Base-by-base conservation (phyloP, 2,797 vertebrate species). In the Lepilemur septentrionalis region DNA sequence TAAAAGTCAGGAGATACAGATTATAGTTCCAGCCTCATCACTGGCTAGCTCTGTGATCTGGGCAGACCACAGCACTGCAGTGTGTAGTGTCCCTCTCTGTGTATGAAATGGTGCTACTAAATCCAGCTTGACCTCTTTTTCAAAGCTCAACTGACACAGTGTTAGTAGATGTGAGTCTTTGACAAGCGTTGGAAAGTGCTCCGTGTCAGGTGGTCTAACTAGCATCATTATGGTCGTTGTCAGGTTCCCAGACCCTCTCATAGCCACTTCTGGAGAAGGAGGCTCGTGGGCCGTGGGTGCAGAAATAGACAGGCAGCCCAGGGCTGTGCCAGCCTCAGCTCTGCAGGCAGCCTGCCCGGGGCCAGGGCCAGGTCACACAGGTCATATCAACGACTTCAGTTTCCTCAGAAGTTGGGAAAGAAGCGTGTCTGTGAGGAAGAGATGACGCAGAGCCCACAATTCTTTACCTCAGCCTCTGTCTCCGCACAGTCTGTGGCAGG, bases 11-110 rank as follows among this genome's bases (percentile, higher is more conserved):
- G 79, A 4, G 15, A 61, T 1, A 1, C 11, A 3, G 30, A 61
- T 25, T 72, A 78, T 61, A 1, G 9, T 38, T 55, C 65, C 83
- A 70, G 50, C 46, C 18, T 88, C n/a, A 1, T 22, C 38, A 1
- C 69, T 63, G 2, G 85, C 50, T 15, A 30, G 35, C 32, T 18
- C 35, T 50, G 61, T 73, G 86, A 9, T 10, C 1, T 43, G 69
- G 52, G 8, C 7, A 41, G 15, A 41, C 55, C 32, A 2, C 30
- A 3, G 4, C 12, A 18, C 1, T 0, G 0, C 6, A 0, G 22
- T 7, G 17, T 25, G 75, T 63, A 14, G 0, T 5, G 46, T 32
- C 76, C 46, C 50, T 30, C 76, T 46, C 57, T 18, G 4, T 48
- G 38, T 43, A 0, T 78, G 48, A 30, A 25, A 35, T 0, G 17